Evolutionary conservation across 1,140 invertebrate species (phyloP).

Genomic region (Euwallacea fornicatus): DNA sequence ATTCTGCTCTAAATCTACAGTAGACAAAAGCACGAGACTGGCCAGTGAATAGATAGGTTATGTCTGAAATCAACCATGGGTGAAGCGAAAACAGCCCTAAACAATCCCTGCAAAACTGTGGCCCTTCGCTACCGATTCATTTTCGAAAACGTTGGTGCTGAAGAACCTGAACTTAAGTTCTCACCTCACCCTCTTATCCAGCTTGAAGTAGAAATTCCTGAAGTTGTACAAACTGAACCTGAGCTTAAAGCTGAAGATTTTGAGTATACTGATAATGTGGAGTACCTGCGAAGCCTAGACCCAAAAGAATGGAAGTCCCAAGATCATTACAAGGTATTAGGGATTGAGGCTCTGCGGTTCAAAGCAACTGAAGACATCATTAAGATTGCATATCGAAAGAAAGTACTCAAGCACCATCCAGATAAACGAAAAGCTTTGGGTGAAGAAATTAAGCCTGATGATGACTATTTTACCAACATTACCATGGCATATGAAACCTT

Average conservation of each 20-base stretch:
- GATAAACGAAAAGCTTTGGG: slow-evolving; percentile 92
- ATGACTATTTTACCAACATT: slow-evolving; percentile 98
- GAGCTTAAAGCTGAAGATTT: slow-evolving; percentile 63
- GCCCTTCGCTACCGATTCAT: slow-evolving; percentile 51
- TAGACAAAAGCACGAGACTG: background rate
- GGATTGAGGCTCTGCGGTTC: slow-evolving; percentile 73
- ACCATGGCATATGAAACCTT: slow-evolving; percentile 96
- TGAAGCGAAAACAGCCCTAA: slow-evolving; percentile 43
- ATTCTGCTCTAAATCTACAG: background rate
- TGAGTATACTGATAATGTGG: slow-evolving; percentile 78
- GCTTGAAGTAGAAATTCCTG: slow-evolving; percentile 43
- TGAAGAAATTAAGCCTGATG: slow-evolving; percentile 79
- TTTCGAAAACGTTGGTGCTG: slow-evolving; percentile 42
- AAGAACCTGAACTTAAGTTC: slow-evolving; percentile 44
- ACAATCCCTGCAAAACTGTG: slow-evolving; percentile 43
- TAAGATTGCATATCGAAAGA: slow-evolving; percentile 87
- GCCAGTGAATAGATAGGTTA: slow-evolving; percentile 30
- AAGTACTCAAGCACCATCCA: slow-evolving; percentile 95
- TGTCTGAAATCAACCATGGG: slow-evolving; percentile 44
- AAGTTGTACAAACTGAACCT: slow-evolving; percentile 44
- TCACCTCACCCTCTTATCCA: slow-evolving; percentile 44
- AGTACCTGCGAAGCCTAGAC: slow-evolving; percentile 84
- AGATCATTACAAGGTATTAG: slow-evolving; percentile 94
- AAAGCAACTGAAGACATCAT: slow-evolving; percentile 90
- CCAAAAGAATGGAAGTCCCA: slow-evolving; percentile 98